These are phyloP conservation scores for Meles meles DNA, from an alignment of 2,113 vertebrate genomes.

Conservation along the genomic window DNA sequence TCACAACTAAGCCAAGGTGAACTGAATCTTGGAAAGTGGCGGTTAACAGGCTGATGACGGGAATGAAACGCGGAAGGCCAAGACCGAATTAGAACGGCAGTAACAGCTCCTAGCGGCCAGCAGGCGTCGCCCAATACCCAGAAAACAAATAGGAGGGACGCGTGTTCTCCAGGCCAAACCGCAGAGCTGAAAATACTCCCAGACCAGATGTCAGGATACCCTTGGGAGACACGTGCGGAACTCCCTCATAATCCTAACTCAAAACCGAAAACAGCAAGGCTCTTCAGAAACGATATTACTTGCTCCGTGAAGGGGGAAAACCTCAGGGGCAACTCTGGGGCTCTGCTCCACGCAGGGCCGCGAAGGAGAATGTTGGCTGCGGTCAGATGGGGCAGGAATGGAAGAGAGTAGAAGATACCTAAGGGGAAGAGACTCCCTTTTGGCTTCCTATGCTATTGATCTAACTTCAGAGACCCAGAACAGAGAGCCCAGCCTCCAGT, in stretches of 20 bases:
- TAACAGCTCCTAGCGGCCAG: slow-evolving; percentile 18
- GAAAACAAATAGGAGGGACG: neutral
- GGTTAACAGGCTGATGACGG: neutral
- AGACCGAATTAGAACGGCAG: neutral
- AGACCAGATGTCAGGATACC: neutral
- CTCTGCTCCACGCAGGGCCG: neutral
- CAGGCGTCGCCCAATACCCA: slow-evolving; percentile 67
- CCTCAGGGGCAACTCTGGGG: neutral
- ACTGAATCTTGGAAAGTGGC: neutral
- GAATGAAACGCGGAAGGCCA: neutral
- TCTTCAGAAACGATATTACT: neutral
- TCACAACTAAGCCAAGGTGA: slow-evolving; percentile 3
- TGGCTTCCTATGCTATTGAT: neutral
- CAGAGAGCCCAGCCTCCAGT: neutral
- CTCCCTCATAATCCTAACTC: neutral
- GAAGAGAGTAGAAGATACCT: neutral
- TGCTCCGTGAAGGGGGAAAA: neutral
- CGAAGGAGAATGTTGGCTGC: neutral
- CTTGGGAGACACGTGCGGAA: neutral
- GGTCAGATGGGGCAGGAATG: neutral
- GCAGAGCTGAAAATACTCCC: neutral
- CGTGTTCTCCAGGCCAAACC: rapidly evolving
- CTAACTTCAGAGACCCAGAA: neutral
- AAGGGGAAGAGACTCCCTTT: neutral
- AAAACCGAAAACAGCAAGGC: neutral